These are phyloP conservation scores for Poecilia wingei DNA, from an alignment of 2,797 vertebrate genomes.

Conservation along the genomic window DNA sequence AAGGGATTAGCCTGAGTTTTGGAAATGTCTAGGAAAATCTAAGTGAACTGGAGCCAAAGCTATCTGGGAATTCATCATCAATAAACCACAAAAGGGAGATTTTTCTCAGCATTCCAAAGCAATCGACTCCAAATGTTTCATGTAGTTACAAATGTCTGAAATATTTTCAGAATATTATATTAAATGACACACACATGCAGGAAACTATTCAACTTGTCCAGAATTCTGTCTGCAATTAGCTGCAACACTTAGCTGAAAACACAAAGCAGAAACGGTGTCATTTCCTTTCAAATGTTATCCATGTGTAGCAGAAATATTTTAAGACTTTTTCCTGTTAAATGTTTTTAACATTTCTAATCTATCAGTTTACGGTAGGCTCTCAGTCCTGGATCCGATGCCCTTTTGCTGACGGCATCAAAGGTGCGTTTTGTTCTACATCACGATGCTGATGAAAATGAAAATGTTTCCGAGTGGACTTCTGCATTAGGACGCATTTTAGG, in stretches of 20 bases:
- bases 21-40: not conserved
- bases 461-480: not conserved
- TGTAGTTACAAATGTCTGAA: not conserved
- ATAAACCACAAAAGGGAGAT: not conserved
- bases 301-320: not conserved
- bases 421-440: conserved; percentile 39
- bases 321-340: not conserved
- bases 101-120: not conserved
- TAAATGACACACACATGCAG: not conserved
- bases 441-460: not conserved
- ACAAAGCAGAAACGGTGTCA: not conserved
- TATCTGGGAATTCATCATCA: not conserved
- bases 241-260: not conserved
- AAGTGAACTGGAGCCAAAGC: not conserved
- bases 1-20: not conserved
- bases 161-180: not conserved
- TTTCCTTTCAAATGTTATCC: not conserved
- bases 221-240: not conserved
- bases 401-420: conserved; percentile 69
- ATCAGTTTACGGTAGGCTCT: conserved; percentile 68
- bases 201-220: not conserved
- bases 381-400: conserved; percentile 78
- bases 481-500: not conserved
- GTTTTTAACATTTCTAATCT: not conserved
- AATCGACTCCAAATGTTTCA: not conserved